A percentile compares a stretch with the other conserved stretches of the same genome.
These are phyloP conservation scores for Exaiptasia diaphana DNA, from an alignment of 64 coral and sea anemone genomes.

Conservation along the genomic window DNA sequence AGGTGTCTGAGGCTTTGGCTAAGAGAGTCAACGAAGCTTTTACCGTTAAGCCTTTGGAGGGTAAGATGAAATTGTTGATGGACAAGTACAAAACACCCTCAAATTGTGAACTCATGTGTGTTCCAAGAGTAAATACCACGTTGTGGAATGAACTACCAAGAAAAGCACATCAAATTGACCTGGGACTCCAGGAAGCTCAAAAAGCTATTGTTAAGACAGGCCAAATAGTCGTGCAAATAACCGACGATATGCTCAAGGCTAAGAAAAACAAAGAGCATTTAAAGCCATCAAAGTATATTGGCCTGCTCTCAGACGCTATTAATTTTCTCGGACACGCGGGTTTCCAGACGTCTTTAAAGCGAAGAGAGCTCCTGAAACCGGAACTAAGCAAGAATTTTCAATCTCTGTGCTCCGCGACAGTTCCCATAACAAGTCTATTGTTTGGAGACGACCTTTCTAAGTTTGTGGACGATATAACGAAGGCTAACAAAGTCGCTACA, in stretches of 20 bases:
- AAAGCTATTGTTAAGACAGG: slow-evolving; percentile 1
- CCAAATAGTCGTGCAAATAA: not conserved
- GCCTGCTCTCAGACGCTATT: not conserved
- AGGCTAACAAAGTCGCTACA: slow-evolving; percentile 30
- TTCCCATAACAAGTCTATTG: not conserved
- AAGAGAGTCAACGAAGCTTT: not conserved
- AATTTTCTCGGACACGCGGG: slow-evolving; percentile 16
- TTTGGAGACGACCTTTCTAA: slow-evolving; percentile 46
- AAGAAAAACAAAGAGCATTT: slow-evolving; percentile 26
- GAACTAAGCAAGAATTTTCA: slow-evolving; percentile 35
- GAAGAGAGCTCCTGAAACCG: slow-evolving; percentile 24
- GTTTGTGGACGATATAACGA: slow-evolving; percentile 15
- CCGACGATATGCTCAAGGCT: slow-evolving; percentile 13
- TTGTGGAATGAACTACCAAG: slow-evolving; percentile 44
- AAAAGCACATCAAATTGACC: slow-evolving; percentile 7
- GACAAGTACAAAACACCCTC: slow-evolving; percentile 30
- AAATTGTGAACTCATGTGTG: slow-evolving; percentile 31
- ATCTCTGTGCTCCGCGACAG: not conserved
- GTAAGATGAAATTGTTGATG: slow-evolving; percentile 12
- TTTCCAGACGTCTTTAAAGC: slow-evolving; percentile 8
- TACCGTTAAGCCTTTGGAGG: not conserved
- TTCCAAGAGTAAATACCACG: slow-evolving; percentile 27
- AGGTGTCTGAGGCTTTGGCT: not conserved
- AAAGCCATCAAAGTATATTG: not conserved
- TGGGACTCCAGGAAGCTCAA: slow-evolving; percentile 34